phyloP scores from a whole-genome alignment of 2,888 invertebrate species.

The Cryptocephalus moraei region DNA sequence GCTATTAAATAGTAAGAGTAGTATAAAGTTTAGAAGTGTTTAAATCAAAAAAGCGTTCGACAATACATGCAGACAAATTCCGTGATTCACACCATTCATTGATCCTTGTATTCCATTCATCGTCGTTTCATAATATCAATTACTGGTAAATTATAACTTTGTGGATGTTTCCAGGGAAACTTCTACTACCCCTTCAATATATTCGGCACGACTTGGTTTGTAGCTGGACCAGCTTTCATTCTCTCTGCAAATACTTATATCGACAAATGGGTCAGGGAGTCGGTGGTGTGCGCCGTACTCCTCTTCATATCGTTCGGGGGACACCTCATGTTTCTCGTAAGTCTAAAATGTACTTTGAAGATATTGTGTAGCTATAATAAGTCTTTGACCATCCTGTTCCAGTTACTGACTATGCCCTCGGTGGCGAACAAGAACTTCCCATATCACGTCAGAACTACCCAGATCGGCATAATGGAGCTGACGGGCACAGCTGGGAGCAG shows the following conservation, averaged over 20 bases:
- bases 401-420: conserved; percentile 74
- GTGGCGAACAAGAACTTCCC: conserved; percentile 84
- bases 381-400: conserved; percentile 23
- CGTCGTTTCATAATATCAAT: no score
- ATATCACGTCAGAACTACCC: conserved; percentile 80
- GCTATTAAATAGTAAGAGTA: no score
- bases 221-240: conserved; percentile 71
- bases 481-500: conserved; percentile 39
- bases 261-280: conserved; percentile 70
- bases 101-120: no score
- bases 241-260: conserved; percentile 69
- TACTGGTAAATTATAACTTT: background rate
- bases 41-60: no score
- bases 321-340: conserved; percentile 56
- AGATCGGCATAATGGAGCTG: conserved; percentile 62
- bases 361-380: background rate
- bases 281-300: conserved; percentile 57
- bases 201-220: conserved; percentile 79
- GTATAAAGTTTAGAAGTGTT: no score
- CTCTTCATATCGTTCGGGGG: conserved; percentile 52
- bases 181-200: conserved; percentile 79
- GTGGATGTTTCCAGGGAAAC: conserved; percentile 40
- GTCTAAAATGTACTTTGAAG: conserved; percentile 12
- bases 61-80: no score
- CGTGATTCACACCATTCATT: no score